phyloP scores from a whole-genome alignment of 2,888 invertebrate genomes.

The Girardia tigrina region DNA sequence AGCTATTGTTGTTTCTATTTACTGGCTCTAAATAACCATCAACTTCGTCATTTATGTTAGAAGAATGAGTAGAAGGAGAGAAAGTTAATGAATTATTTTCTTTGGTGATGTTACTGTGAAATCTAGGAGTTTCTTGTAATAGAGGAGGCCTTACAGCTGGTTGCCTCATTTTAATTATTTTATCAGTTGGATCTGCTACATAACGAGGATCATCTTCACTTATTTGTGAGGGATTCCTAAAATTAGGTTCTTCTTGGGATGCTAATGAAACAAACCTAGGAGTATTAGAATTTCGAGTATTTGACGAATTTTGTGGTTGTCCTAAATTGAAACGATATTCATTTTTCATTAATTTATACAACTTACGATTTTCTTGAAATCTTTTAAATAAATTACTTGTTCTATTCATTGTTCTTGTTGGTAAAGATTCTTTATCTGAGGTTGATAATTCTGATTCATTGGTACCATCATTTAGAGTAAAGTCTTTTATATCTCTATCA shows the following conservation, averaged over 20 bases:
- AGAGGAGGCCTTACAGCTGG: not conserved
- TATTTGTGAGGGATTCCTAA: not conserved
- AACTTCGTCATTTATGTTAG: not conserved
- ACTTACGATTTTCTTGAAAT: not conserved
- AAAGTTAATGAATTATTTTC: not conserved
- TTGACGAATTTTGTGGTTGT: not conserved
- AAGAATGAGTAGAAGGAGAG: not conserved
- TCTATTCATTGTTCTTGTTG: not conserved
- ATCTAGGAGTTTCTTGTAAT: constrained; percentile 4
- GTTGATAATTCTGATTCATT: not conserved
- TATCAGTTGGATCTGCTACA: constrained; percentile 4
- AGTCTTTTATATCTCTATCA: not conserved
- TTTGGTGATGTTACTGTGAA: not conserved
- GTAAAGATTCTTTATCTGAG: not conserved
- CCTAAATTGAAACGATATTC: not conserved
- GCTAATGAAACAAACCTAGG: constrained; percentile 8
- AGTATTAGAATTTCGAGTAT: not conserved
- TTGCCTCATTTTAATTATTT: not conserved
- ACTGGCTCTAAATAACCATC: not conserved
- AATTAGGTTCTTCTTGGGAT: constrained; percentile 6
- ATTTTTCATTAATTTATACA: not conserved
- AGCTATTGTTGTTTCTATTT: not conserved
- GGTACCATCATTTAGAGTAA: not conserved
- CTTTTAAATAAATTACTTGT: not conserved
- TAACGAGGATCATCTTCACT: not conserved